Conservation (phyloP, 2,888 invertebrate species). For the Scaptomyza cyrtandrae region DNA sequence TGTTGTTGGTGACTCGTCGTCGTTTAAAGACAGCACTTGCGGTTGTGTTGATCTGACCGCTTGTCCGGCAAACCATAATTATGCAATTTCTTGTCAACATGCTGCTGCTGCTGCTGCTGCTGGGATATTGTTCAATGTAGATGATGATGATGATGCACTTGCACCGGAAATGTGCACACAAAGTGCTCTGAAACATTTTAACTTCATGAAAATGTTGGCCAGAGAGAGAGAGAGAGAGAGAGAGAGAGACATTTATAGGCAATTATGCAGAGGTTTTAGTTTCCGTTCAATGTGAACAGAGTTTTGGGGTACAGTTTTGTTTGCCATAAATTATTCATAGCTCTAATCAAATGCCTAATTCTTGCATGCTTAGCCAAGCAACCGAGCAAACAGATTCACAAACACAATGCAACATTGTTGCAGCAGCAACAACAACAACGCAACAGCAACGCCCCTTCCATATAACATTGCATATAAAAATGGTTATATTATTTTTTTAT, state of each 20-base stretch:
- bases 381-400: slow-evolving; percentile 13
- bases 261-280: slow-evolving; percentile 69
- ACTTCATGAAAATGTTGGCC: slow-evolving; percentile 65
- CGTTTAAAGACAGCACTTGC: slow-evolving; percentile 73
- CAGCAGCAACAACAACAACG: not conserved
- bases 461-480: slow-evolving; percentile 54
- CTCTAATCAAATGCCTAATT: slow-evolving; percentile 66
- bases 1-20: slow-evolving; percentile 18
- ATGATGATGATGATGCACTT: slow-evolving; percentile 37
- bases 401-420: slow-evolving; percentile 59
- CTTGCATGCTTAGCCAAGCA: slow-evolving; percentile 63
- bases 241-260: slow-evolving; percentile 61
- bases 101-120: slow-evolving; percentile 55
- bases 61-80: slow-evolving; percentile 82
- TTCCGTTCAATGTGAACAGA: slow-evolving; percentile 40
- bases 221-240: not conserved
- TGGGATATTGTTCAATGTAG: not conserved
- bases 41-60: slow-evolving; percentile 78
- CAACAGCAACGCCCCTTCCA: not conserved
- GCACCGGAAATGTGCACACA: slow-evolving; percentile 66
- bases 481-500: slow-evolving; percentile 55
- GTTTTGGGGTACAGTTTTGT: slow-evolving; percentile 32
- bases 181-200: slow-evolving; percentile 65
- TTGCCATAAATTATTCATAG: slow-evolving; percentile 72
- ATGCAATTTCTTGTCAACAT: slow-evolving; percentile 83